Base-by-base conservation (phyloP, 2,888 invertebrate genomes). In the Callyntrura guangdongensis region DNA sequence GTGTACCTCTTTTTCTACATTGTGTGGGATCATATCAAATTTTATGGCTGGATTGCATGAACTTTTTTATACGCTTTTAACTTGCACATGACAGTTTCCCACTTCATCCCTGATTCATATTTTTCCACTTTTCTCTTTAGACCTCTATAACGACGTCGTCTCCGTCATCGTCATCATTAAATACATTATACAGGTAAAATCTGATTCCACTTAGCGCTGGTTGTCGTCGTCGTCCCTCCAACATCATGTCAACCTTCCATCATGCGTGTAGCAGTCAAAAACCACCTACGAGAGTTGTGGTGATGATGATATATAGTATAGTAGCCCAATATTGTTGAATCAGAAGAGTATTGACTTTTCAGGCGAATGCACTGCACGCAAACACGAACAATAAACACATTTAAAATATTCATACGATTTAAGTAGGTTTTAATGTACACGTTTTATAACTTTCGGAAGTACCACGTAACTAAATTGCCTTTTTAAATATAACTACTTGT, bases 171-270 rank as follows among this genome's bases (percentile, higher is more conserved):
- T 14, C 84, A 69, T 69, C 25, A 6, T 36, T 56, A 27, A 69
- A n/a, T 59, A 6, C 22, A 36, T 5, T 5, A 36, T 5, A 67
- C 12, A 69, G 72, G 20, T 77, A 61, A 36, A 86, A 86, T 64
- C 47, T 86, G 47, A 86, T 17, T 56, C 17, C 64, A 22, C 77
- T 53, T 14, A 53, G 22, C 61, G 47, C 12, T 67, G 67, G 64
- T 49, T 20, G 61, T 61, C 47, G 85, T 84, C 77, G 27, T 53
- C 74, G 27, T 36, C 12, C 0, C 20, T 20, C 49, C 77, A 25
- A 86, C 86, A 79, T 79, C 79, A 86, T 86, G 86, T 86, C 86
- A 86, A 86, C 86, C 86, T 53, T 77, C 86, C 67, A 79, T 49
- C 64, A 64, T 25, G 64, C 67, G 49, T 77, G 53, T 25, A 83